These are phyloP conservation scores for Volucella inflata DNA, from an alignment of 2,888 invertebrate genomes.

Conservation along the genomic window DNA sequence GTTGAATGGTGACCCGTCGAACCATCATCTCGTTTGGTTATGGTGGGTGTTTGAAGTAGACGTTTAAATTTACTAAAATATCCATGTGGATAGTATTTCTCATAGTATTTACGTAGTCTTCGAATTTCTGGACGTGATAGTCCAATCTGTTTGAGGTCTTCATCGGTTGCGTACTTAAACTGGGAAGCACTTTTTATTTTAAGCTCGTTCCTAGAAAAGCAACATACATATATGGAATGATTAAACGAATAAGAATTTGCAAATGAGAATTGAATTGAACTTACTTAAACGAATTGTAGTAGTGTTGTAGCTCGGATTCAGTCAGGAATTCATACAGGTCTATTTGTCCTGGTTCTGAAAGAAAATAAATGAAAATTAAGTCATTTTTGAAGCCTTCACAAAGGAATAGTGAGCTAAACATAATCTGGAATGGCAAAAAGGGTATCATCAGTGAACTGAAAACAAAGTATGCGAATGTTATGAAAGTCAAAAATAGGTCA, in stretches of 20 bases:
- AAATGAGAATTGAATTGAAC: conserved; percentile 75
- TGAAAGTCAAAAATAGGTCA: too few relatives aligned
- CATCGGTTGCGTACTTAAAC: conserved; percentile 96
- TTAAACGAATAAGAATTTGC: neutral
- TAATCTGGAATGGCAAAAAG: too few relatives aligned
- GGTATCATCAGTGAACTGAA: too few relatives aligned
- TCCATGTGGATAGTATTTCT: conserved; percentile 96
- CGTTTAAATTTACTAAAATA: conserved; percentile 96
- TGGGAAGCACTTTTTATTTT: conserved; percentile 95
- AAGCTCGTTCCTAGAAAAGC: conserved; percentile 89
- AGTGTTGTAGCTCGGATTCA: conserved; percentile 97
- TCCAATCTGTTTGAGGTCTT: conserved; percentile 95
- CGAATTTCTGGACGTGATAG: conserved; percentile 98
- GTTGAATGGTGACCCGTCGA: conserved; percentile 61
- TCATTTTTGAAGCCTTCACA: too few relatives aligned
- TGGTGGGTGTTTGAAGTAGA: conserved; percentile 86
- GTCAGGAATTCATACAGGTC: conserved; percentile 95
- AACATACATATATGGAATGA: neutral
- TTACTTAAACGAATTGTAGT: conserved; percentile 91
- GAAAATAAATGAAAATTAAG: neutral
- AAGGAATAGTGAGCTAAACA: too few relatives aligned
- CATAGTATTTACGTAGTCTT: conserved; percentile 95
- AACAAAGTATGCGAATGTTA: too few relatives aligned
- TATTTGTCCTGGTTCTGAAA: conserved; percentile 83
- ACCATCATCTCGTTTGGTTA: conserved; percentile 81